These are phyloP conservation scores for Morinoia aosen DNA, from an alignment of 2,888 invertebrate species.

Conservation along the genomic window DNA sequence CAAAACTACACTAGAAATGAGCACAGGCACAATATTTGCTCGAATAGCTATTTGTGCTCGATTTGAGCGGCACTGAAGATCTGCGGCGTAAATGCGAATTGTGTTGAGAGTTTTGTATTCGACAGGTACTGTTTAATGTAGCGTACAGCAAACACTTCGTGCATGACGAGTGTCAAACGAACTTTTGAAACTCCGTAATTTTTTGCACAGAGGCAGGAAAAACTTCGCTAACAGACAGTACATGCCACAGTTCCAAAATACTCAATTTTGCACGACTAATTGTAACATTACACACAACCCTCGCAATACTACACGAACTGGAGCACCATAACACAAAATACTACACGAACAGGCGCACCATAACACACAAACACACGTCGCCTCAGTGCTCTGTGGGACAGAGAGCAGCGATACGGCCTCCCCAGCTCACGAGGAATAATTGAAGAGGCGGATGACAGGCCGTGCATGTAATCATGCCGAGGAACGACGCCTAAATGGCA, in stretches of 20 bases:
- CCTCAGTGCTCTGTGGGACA: background rate
- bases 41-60: background rate
- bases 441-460: conserved; percentile 20
- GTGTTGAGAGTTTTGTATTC: background rate
- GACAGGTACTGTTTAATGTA: background rate
- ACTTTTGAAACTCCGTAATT: background rate
- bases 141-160: background rate
- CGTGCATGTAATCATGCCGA: conserved; percentile 10
- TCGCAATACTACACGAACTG: background rate
- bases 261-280: background rate
- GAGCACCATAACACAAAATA: background rate
- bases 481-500: conserved; percentile 30
- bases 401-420: background rate
- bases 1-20: background rate
- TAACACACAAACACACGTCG: background rate
- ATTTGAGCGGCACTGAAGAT: background rate
- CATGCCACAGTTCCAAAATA: background rate
- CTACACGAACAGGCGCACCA: background rate
- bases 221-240: background rate
- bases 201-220: background rate
- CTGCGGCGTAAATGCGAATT: background rate
- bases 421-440: background rate
- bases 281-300: background rate
- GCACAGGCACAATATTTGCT: background rate
- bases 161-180: background rate